phyloP scores from a whole-genome alignment of 2,888 invertebrate species.

The Leptinotarsa tumamoca region DNA sequence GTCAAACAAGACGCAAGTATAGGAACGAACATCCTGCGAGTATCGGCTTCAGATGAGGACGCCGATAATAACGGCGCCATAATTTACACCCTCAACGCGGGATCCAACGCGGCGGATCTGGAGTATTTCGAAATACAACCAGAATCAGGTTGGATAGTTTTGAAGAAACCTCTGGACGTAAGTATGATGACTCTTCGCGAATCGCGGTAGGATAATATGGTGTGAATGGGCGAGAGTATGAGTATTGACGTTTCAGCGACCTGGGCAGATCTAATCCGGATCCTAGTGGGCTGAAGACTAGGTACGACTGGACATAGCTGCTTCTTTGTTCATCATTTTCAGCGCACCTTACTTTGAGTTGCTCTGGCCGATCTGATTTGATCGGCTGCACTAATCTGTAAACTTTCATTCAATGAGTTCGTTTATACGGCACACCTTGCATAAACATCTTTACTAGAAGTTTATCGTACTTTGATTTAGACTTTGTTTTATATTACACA shows the following conservation, averaged over 20 bases:
- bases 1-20: constrained; percentile 97
- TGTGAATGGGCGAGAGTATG: constrained; percentile 30
- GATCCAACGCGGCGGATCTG: constrained; percentile 88
- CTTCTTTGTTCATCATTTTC: constrained; percentile 77
- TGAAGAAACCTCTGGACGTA: constrained; percentile 96
- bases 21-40: constrained; percentile 92
- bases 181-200: constrained; percentile 70
- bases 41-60: constrained; percentile 97
- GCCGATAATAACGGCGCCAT: constrained; percentile 97
- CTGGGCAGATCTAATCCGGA: constrained; percentile 29
- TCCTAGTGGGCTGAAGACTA: constrained; percentile 49
- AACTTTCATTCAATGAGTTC: constrained; percentile 69
- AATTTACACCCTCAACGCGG: constrained; percentile 90
- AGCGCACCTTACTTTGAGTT: constrained; percentile 81
- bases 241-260: constrained; percentile 50
- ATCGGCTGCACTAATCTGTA: constrained; percentile 66
- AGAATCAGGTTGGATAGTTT: constrained; percentile 96
- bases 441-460: constrained; percentile 56
- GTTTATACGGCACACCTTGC: constrained; percentile 75
- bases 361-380: constrained; percentile 67
- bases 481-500: constrained; percentile 41
- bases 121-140: constrained; percentile 97
- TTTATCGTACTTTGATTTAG: constrained; percentile 52
- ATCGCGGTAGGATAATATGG: constrained; percentile 34
- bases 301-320: constrained; percentile 67